These are phyloP conservation scores for Lampropteryx suffumata DNA, from an alignment of 2,888 invertebrate genomes.

Conservation along the genomic window DNA sequence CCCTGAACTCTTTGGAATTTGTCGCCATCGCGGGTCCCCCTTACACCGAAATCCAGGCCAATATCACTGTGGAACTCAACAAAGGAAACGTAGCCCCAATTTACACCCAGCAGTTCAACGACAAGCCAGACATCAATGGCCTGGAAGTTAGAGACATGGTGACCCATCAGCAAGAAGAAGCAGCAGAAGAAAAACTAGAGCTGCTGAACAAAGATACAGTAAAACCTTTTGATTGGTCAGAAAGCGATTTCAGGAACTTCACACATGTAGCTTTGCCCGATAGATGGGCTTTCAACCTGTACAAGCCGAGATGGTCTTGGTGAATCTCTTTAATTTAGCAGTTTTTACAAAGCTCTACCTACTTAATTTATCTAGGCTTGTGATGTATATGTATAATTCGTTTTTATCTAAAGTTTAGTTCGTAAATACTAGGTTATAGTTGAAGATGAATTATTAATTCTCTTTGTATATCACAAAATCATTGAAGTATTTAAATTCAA, in stretches of 20 bases:
- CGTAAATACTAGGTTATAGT: background rate
- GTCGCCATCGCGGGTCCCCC: slow-evolving; percentile 69
- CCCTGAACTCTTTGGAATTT: slow-evolving; percentile 50
- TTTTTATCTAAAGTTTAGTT: background rate
- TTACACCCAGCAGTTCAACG: slow-evolving; percentile 71
- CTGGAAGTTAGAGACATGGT: slow-evolving; percentile 67
- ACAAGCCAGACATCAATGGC: slow-evolving; percentile 62
- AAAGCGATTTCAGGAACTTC: slow-evolving; percentile 82
- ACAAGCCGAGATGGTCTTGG: slow-evolving; percentile 84
- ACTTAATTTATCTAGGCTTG: slow-evolving; percentile 14
- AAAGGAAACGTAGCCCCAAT: slow-evolving; percentile 70
- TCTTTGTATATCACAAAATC: background rate
- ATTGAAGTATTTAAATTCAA: background rate
- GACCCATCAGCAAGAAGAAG: slow-evolving; percentile 65
- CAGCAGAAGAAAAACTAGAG: slow-evolving; percentile 60
- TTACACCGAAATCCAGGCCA: slow-evolving; percentile 52
- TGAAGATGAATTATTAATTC: background rate
- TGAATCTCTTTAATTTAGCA: slow-evolving; percentile 51
- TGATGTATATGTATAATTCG: slow-evolving; percentile 10
- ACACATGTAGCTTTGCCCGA: slow-evolving; percentile 90
- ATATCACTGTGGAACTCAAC: slow-evolving; percentile 53
- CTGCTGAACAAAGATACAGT: slow-evolving; percentile 59
- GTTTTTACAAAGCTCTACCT: background rate
- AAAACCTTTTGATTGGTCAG: slow-evolving; percentile 89
- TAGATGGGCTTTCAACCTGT: slow-evolving; percentile 86